phyloP scores from a whole-genome alignment of 1,140 invertebrate species.

The Orius insidiosus region DNA sequence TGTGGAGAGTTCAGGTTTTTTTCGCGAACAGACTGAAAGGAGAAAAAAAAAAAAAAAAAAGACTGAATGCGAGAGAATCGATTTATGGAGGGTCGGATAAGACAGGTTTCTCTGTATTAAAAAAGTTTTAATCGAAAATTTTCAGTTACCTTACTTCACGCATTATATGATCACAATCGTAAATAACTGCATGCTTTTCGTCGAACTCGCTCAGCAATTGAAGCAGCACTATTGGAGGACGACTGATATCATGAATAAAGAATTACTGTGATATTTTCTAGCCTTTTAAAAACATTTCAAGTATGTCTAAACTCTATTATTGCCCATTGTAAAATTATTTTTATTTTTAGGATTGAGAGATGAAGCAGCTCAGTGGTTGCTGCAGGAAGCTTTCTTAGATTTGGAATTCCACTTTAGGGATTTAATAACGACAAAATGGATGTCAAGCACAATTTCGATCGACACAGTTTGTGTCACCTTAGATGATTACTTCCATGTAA shows the following conservation, averaged over 20 bases:
- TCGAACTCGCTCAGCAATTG: slow-evolving; percentile 69
- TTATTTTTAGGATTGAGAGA: slow-evolving; percentile 45
- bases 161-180: slow-evolving; percentile 87
- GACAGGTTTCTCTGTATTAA: too few species aligned
- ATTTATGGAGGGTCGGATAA: too few species aligned
- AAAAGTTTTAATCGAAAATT: not conserved
- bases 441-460: slow-evolving; percentile 55
- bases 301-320: slow-evolving; percentile 21
- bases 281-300: slow-evolving; percentile 41
- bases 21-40: too few species aligned
- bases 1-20: too few species aligned
- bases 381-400: slow-evolving; percentile 85
- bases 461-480: slow-evolving; percentile 86
- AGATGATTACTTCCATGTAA: slow-evolving; percentile 69
- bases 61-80: too few species aligned
- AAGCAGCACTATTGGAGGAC: slow-evolving; percentile 58
- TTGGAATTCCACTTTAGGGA: slow-evolving; percentile 76
- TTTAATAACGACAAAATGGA: slow-evolving; percentile 68
- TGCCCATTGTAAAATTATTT: slow-evolving; percentile 25
- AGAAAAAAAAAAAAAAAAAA: too few species aligned
- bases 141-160: slow-evolving; percentile 51
- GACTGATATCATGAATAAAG: slow-evolving; percentile 34
- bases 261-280: slow-evolving; percentile 47
- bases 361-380: slow-evolving; percentile 59
- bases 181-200: slow-evolving; percentile 81